Evolutionary conservation across 2,113 vertebrate genomes (phyloP).

Genomic region (Eurypyga helias): DNA sequence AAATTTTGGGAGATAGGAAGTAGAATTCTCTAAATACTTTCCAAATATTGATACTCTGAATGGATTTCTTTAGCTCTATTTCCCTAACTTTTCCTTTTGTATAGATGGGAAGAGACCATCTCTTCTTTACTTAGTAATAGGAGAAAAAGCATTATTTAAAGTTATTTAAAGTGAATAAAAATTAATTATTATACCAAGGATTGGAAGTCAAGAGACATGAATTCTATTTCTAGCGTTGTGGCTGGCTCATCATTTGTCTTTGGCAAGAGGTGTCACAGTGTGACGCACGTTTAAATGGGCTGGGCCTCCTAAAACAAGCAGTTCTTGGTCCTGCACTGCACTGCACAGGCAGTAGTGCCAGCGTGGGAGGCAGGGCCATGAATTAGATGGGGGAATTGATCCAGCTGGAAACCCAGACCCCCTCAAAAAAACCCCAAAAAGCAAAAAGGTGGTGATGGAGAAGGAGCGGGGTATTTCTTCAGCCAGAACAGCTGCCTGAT

Average conservation of each 20-base stretch:
- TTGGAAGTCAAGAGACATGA: constrained; percentile 11
- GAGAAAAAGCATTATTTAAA: not conserved
- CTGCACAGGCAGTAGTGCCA: not conserved
- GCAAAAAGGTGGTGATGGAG: not conserved
- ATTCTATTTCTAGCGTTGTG: constrained; percentile 29
- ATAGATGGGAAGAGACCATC: not conserved
- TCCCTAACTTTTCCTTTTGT: not conserved
- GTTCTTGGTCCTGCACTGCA: not conserved
- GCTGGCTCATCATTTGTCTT: constrained; percentile 33
- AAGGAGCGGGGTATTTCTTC: not conserved
- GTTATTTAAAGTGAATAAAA: constrained; percentile 1
- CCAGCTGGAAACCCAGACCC: not conserved
- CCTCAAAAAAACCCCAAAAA: not conserved
- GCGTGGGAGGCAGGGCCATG: not conserved
- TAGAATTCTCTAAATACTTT: not conserved
- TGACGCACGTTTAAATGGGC: not conserved
- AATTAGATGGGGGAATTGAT: not conserved
- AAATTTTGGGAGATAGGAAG: not conserved
- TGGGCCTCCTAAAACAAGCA: not conserved
- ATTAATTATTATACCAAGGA: not conserved
- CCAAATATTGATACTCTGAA: not conserved
- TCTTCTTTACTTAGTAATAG: not conserved
- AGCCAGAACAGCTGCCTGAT: not conserved
- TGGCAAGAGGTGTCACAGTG: not conserved
- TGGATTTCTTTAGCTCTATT: not conserved